Evolutionary conservation across 2,113 vertebrate genomes (phyloP).

Genomic region (Herpetotheres cachinnans): DNA sequence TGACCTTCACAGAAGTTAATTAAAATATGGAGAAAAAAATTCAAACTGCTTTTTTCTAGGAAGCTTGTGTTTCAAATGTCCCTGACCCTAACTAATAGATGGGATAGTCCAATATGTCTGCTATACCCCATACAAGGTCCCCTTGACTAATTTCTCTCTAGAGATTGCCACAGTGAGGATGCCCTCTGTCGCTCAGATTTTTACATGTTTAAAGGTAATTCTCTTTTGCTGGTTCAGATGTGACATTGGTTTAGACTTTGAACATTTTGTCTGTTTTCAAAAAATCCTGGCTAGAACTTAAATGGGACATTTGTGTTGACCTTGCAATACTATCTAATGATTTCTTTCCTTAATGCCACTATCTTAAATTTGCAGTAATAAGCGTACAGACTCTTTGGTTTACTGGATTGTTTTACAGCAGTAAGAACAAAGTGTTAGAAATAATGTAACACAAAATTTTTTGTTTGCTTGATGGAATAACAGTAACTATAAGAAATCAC

Average conservation of each 20-base stretch:
- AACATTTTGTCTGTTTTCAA: not conserved
- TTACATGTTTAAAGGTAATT: not conserved
- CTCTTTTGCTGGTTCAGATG: not conserved
- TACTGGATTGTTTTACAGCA: not conserved
- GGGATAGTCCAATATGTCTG: not conserved
- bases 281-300: not conserved
- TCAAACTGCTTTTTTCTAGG: not conserved
- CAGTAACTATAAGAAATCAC: not conserved
- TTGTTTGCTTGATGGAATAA: not conserved
- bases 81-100: not conserved
- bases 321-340: not conserved
- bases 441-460: not conserved
- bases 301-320: not conserved
- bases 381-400: not conserved
- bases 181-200: not conserved
- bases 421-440: not conserved
- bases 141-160: not conserved
- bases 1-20: conserved; percentile 70
- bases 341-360: not conserved
- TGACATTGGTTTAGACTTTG: not conserved
- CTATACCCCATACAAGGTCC: not conserved
- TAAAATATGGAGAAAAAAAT: conserved; percentile 36
- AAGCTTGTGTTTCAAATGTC: conserved; percentile 25
- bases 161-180: not conserved
- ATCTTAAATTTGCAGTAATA: not conserved